Evolutionary conservation across 2,113 vertebrate genomes (phyloP), one percentile per base, ranked within the genome.

Genomic region (Gopherus flavomarginatus): DNA sequence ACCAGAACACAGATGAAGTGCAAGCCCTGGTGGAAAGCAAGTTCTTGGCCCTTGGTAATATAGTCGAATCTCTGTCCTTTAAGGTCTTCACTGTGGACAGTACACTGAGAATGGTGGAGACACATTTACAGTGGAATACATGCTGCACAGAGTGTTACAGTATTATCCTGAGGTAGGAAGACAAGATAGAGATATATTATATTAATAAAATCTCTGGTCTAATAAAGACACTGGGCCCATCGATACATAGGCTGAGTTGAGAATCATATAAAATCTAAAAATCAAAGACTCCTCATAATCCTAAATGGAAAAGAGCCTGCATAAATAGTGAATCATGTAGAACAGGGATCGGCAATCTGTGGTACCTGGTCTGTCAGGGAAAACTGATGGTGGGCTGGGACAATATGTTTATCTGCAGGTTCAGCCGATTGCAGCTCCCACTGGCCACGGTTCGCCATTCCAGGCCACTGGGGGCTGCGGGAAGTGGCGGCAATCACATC

Each of bases 71-170:
- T 83, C 44, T 93, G 56, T 77, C 13, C 27, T 81, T 92, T 89
- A 11, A 84, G 11, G 6, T 54, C 50, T 44, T 8, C 21, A 82
- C 72, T 38, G 5, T 47, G 75, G 10, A 53, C 62, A 57, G 11
- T 89, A 83, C 21, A 42, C 26, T 79, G 54, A 91, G 82, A 93
- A 52, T 38, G 27, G 38, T 16, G 11, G 31, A 0, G 31, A 83
- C 10, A 12, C 5, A 65, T 75, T 88, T 3, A 1, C 50, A 86
- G n/a, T 83, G 78, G 49, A 93, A 90, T 9, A 50, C 0, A 42
- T 24, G 0, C 57, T 5, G 24, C 1, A 44, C 5, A 44, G 0
- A 31, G 19, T 38, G 35, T 12, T 5, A 57, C 17, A 69, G 14
- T 69, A 69, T 27, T 35, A 35, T 69, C 17, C 16, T 47, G 49